Evolutionary conservation across 2,113 vertebrate species (phyloP).

Genomic region (Phrynosoma blainvillii): DNA sequence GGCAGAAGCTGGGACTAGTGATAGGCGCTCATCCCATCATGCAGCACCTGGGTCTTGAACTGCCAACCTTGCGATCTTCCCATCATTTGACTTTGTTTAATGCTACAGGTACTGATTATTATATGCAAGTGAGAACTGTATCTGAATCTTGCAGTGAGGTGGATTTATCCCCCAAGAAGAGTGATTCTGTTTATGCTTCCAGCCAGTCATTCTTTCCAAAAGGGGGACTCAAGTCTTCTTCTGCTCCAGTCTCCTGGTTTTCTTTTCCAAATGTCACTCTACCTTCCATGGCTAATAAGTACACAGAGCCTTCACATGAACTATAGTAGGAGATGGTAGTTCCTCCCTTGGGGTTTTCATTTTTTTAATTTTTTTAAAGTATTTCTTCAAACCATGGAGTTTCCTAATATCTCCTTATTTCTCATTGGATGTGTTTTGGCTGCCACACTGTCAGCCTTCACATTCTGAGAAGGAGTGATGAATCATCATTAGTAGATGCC

Average conservation of each 20-base stretch:
- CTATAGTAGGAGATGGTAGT: too few relatives aligned
- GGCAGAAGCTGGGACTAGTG: too few relatives aligned
- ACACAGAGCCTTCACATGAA: not conserved
- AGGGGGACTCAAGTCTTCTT: not conserved
- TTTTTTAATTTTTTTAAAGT: not conserved
- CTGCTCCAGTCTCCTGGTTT: not conserved
- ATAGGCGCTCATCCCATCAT: too few relatives aligned
- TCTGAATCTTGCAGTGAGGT: not conserved
- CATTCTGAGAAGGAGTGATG: not conserved
- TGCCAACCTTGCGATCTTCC: too few relatives aligned
- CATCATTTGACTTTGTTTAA: too few relatives aligned
- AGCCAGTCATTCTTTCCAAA: not conserved
- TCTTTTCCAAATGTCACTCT: not conserved
- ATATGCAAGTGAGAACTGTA: not conserved
- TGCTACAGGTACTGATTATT: not conserved
- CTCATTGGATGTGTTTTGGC: not conserved
- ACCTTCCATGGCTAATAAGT: not conserved
- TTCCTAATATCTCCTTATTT: not conserved
- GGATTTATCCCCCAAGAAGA: too few relatives aligned
- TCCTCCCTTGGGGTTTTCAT: too few relatives aligned
- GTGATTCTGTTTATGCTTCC: not conserved
- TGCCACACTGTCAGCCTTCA: not conserved
- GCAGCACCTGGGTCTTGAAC: too few relatives aligned
- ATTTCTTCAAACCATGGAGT: not conserved
- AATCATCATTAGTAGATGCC: not conserved